These are phyloP conservation scores for Caenorhabditis sinica DNA, from an alignment of 2,888 invertebrate genomes.

Conservation along the genomic window DNA sequence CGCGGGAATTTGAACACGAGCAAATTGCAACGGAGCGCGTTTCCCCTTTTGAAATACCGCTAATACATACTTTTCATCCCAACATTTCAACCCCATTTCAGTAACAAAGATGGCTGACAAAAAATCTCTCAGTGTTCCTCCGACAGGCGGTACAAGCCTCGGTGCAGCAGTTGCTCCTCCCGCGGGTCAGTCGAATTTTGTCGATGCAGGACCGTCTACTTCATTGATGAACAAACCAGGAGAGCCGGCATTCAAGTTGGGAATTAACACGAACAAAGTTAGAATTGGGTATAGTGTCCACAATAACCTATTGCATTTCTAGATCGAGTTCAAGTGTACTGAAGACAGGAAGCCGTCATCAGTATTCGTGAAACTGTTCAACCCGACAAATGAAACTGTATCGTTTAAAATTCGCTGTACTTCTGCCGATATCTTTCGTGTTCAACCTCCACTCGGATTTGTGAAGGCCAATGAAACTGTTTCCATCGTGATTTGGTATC, in stretches of 20 bases:
- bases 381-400: constrained; percentile 32
- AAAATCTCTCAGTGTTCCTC: constrained; percentile 20
- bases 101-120: constrained; percentile 27
- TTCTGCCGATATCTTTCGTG: constrained; percentile 64
- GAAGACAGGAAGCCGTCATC: constrained; percentile 48
- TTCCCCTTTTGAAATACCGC: too few relatives aligned
- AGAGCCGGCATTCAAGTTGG: constrained; percentile 46
- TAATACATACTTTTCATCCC: too few relatives aligned
- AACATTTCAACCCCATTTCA: too few relatives aligned
- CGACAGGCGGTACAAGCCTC: constrained; percentile 7
- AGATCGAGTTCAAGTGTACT: constrained; percentile 59
- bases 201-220: constrained; percentile 37
- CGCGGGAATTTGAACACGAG: too few relatives aligned
- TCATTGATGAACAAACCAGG: constrained; percentile 39
- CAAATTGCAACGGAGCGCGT: too few relatives aligned
- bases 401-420: constrained; percentile 60
- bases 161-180: constrained; percentile 10
- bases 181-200: constrained; percentile 9
- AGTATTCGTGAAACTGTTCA: constrained; percentile 41
- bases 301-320: neutral
- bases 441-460: constrained; percentile 60
- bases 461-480: constrained; percentile 42
- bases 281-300: neutral
- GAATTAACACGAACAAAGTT: constrained; percentile 34
- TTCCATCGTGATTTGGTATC: constrained; percentile 55